Percentiles rank a stretch among this genome's conserved stretches.
These are phyloP conservation scores for Thereva nobilitata DNA, from an alignment of 2,888 invertebrate genomes.

Conservation along the genomic window DNA sequence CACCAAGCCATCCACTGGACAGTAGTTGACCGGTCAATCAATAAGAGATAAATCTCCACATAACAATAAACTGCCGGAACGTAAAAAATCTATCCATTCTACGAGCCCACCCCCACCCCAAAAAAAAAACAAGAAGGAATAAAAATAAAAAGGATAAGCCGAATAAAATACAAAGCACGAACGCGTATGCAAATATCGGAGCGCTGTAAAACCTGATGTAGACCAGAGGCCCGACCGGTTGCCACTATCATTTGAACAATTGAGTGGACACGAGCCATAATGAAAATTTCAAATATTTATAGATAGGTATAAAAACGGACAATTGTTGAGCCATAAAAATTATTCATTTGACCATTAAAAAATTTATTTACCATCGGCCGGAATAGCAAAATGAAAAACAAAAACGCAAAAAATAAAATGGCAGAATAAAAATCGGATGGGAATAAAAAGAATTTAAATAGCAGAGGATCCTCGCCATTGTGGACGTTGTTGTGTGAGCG, in stretches of 20 bases:
- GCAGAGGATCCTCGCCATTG: too few relatives aligned
- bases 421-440: too few relatives aligned
- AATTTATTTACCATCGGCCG: neutral
- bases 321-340: constrained; percentile 25
- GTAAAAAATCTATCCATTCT: too few relatives aligned
- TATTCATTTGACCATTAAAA: constrained; percentile 26
- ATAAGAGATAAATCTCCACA: constrained; percentile 30
- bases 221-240: neutral
- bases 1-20: constrained; percentile 2
- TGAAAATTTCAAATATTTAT: constrained; percentile 30
- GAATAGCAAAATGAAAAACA: too few relatives aligned
- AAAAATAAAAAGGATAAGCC: constrained; percentile 12
- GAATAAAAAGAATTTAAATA: too few relatives aligned
- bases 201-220: constrained; percentile 13
- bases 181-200: constrained; percentile 19
- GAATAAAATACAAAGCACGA: constrained; percentile 16
- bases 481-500: too few relatives aligned
- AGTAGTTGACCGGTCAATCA: constrained; percentile 26
- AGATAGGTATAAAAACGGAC: constrained; percentile 22
- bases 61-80: constrained; percentile 22
- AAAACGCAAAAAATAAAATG: too few relatives aligned
- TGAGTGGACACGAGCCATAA: constrained; percentile 22
- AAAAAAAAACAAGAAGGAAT: constrained; percentile 20
- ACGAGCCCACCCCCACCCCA: neutral
- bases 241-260: constrained; percentile 19